phyloP scores from a whole-genome alignment of 1,140 invertebrate species.

The Eupristina koningsbergeri region DNA sequence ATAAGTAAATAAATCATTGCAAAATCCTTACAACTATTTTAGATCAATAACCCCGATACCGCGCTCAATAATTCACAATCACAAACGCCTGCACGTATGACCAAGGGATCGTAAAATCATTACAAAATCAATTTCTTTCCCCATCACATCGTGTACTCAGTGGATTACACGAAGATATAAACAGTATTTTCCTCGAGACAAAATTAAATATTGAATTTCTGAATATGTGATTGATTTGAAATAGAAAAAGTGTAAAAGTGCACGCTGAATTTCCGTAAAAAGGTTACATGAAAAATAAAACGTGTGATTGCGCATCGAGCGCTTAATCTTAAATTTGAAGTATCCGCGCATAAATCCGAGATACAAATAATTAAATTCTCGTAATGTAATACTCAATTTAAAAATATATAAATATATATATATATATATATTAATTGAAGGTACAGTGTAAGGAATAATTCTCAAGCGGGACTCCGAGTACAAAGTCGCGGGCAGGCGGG shows the following conservation, averaged over 20 bases:
- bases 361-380: no score
- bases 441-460: no score
- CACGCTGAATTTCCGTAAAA: neutral
- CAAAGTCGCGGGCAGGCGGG: no score
- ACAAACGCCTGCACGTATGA: neutral
- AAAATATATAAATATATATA: no score
- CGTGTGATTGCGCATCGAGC: neutral
- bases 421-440: no score
- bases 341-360: no score
- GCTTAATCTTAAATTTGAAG: no score
- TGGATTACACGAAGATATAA: neutral
- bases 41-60: conserved; percentile 35
- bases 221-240: neutral
- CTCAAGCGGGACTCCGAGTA: no score
- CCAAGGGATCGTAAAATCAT: conserved; percentile 16
- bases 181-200: neutral
- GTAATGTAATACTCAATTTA: no score
- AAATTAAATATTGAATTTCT: conserved; percentile 2
- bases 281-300: neutral
- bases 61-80: conserved; percentile 35
- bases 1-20: conserved; percentile 46
- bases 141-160: neutral
- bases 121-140: conserved; percentile 44
- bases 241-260: neutral
- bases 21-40: conserved; percentile 32